A percentile compares a stretch with the other conserved stretches of the same genome.
These are phyloP conservation scores for Rhabdornis inornatus DNA, from an alignment of 2,113 vertebrate genomes.

Conservation along the genomic window DNA sequence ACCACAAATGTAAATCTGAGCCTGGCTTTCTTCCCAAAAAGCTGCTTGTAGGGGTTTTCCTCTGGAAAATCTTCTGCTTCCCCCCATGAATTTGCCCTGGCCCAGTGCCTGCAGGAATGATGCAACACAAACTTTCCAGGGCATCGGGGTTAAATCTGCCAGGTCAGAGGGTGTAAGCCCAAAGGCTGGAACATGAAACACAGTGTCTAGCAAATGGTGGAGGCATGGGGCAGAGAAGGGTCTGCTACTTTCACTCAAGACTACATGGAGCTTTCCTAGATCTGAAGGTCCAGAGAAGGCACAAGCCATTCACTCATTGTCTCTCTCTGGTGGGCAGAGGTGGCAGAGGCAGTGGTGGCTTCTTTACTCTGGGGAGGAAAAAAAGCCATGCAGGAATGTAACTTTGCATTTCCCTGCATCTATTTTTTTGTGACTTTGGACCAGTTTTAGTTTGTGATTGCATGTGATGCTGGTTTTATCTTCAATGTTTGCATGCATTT, in stretches of 20 bases:
- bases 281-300: neutral
- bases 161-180: neutral
- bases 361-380: rapidly evolving
- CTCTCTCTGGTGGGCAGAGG: neutral
- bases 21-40: neutral
- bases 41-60: neutral
- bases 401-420: neutral
- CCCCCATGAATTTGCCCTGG: neutral
- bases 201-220: neutral
- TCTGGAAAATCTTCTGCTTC: neutral
- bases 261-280: rapidly evolving
- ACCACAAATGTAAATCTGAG: neutral
- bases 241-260: neutral
- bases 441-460: neutral
- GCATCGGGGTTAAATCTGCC: rapidly evolving
- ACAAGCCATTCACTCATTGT: rapidly evolving
- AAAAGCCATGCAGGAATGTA: neutral
- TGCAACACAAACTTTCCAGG: neutral
- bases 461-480: neutral
- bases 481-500: neutral
- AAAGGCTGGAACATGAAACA: neutral
- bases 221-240: neutral
- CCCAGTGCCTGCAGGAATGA: neutral
- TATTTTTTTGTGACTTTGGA: neutral
- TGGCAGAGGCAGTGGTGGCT: neutral